These are phyloP conservation scores for Tuta absoluta DNA, from an alignment of 2,888 invertebrate genomes.

Conservation along the genomic window DNA sequence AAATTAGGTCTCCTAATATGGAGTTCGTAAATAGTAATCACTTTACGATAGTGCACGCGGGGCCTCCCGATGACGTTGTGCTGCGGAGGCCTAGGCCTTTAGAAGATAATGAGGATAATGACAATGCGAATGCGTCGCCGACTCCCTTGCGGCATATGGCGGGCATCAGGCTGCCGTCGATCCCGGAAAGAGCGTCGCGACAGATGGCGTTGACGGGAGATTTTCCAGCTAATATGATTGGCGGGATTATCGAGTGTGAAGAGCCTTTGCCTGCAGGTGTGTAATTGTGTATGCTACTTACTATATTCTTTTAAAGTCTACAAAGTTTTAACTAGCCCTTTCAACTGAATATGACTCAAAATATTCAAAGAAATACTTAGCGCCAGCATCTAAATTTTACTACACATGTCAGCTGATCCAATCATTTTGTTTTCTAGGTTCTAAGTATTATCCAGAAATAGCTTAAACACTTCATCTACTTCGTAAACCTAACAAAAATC, in stretches of 20 bases:
- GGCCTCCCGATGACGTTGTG: constrained; percentile 73
- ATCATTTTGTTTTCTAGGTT: too few relatives aligned
- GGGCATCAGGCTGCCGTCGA: constrained; percentile 89
- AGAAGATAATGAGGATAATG: constrained; percentile 71
- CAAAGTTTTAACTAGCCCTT: too few relatives aligned
- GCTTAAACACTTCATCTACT: too few relatives aligned
- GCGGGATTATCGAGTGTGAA: constrained; percentile 83
- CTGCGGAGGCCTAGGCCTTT: constrained; percentile 68
- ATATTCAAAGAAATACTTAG: too few relatives aligned
- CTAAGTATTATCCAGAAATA: too few relatives aligned
- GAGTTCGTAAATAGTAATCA: constrained; percentile 82
- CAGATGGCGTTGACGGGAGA: constrained; percentile 80
- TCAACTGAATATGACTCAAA: too few relatives aligned
- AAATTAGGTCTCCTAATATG: constrained; percentile 77
- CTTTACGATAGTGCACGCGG: constrained; percentile 77
- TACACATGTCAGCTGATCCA: too few relatives aligned
- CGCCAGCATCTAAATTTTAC: too few relatives aligned
- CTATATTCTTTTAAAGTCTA: neutral
- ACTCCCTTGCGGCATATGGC: constrained; percentile 85
- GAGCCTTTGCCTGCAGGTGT: constrained; percentile 93
- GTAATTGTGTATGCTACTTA: constrained; percentile 43
- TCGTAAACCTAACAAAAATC: too few relatives aligned
- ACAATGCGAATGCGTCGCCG: constrained; percentile 78
- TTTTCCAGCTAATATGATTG: constrained; percentile 79
- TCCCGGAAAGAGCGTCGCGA: constrained; percentile 86